Percentiles rank a stretch among this genome's conserved stretches.
These are phyloP conservation scores for Gandaritis pyraliata DNA, from an alignment of 2,888 invertebrate species.

Conservation along the genomic window DNA sequence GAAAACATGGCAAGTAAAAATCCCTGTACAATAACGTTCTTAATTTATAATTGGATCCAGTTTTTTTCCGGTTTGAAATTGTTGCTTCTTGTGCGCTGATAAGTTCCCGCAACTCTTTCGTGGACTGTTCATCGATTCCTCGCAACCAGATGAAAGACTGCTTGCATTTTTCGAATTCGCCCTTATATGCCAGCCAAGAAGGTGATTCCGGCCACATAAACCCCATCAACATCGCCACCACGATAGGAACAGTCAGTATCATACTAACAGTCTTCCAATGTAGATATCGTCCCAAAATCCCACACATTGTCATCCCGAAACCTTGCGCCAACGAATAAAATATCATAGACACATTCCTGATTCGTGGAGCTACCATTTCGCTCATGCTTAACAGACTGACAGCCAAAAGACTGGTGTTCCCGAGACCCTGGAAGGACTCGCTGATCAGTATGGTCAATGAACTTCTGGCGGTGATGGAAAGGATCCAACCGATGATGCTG, in stretches of 20 bases:
- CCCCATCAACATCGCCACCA: constrained; percentile 25
- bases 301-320: constrained; percentile 37
- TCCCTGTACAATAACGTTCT: constrained; percentile 21
- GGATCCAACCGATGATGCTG: constrained; percentile 41
- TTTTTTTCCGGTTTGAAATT: constrained; percentile 1
- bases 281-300: constrained; percentile 37
- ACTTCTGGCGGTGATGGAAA: constrained; percentile 32
- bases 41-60: background rate
- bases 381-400: constrained; percentile 41
- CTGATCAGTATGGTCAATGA: constrained; percentile 35
- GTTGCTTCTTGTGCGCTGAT: constrained; percentile 36
- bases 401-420: constrained; percentile 38
- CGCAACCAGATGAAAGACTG: constrained; percentile 38
- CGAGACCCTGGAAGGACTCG: constrained; percentile 44
- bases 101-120: constrained; percentile 38
- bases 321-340: constrained; percentile 34
- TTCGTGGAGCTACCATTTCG: constrained; percentile 43
- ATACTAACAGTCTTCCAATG: constrained; percentile 43
- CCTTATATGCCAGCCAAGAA: constrained; percentile 45
- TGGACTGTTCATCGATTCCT: constrained; percentile 35
- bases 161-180: constrained; percentile 40
- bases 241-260: constrained; percentile 34
- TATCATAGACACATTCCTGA: constrained; percentile 37
- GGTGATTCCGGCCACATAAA: constrained; percentile 47
- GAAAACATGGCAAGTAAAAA: constrained; percentile 29